Conservation (phyloP, 2,888 invertebrate genomes). For the Acanthosepion esculentum region DNA sequence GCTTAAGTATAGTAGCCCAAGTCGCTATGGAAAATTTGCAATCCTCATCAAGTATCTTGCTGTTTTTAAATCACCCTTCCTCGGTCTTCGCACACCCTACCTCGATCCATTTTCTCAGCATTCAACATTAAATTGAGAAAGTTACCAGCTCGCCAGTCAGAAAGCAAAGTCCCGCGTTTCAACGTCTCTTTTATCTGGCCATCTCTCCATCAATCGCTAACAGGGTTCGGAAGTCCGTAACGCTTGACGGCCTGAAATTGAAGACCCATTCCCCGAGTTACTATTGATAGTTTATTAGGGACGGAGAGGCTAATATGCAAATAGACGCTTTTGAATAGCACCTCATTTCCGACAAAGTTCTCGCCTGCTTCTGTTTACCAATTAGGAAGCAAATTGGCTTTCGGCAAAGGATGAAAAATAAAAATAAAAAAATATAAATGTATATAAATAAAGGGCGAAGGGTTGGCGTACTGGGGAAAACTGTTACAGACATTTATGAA, state of each 20-base stretch:
- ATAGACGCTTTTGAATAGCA: background rate
- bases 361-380: background rate
- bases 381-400: constrained; percentile 35
- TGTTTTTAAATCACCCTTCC: background rate
- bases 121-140: background rate
- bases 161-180: background rate
- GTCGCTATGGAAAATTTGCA: background rate
- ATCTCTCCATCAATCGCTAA: constrained; percentile 35
- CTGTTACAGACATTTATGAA: too few species aligned
- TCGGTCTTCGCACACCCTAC: background rate
- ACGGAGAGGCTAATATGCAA: constrained; percentile 33
- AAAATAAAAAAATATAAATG: background rate
- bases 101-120: background rate
- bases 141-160: background rate
- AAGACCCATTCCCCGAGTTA: background rate
- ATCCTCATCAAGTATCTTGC: background rate
- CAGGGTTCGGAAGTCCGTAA: constrained; percentile 13
- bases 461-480: too few species aligned
- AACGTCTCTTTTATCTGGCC: constrained; percentile 17
- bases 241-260: background rate
- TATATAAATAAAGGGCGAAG: background rate
- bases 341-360: background rate
- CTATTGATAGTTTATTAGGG: constrained; percentile 35
- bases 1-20: background rate
- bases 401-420: background rate